A percentile compares a stretch with the other conserved stretches of the same genome.
These are phyloP conservation scores for Hemicordylus capensis DNA, from an alignment of 2,113 vertebrate species.

Conservation along the genomic window DNA sequence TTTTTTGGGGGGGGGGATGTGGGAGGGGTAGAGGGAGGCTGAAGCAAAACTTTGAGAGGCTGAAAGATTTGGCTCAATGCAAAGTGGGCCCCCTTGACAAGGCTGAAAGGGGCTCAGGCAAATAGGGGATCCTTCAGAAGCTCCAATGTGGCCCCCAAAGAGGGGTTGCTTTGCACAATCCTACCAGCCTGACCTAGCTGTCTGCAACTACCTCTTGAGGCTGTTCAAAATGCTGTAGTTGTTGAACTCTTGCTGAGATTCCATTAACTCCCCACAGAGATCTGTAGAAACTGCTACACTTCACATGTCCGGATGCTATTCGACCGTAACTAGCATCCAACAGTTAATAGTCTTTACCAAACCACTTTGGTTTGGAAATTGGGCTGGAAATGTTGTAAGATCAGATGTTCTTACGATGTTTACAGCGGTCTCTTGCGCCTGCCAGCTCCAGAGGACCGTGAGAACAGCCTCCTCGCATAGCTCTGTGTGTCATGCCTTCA, in stretches of 20 bases:
- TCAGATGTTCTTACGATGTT: constrained; percentile 56
- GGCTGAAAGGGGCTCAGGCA: too few species aligned
- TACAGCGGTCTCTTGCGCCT: constrained; percentile 59
- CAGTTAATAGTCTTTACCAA: constrained; percentile 50
- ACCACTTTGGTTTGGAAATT: constrained; percentile 66
- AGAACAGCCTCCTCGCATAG: constrained; percentile 49
- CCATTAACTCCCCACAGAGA: constrained; percentile 48
- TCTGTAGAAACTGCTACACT: constrained; percentile 37
- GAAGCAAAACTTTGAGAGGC: too few species aligned
- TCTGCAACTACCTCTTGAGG: not conserved
- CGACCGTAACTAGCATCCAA: constrained; percentile 47
- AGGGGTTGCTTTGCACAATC: too few species aligned
- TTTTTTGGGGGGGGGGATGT: too few species aligned
- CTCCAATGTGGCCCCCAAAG: too few species aligned
- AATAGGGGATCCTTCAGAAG: too few species aligned
- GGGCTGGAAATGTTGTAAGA: constrained; percentile 62
- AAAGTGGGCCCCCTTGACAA: too few species aligned
- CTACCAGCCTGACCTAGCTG: not conserved
- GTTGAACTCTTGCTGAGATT: not conserved
- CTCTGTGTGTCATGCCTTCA: constrained; percentile 26
- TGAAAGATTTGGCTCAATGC: too few species aligned
- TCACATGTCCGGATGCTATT: constrained; percentile 43
- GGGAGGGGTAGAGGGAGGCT: too few species aligned
- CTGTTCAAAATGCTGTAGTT: not conserved
- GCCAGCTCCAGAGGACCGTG: constrained; percentile 51